Evolutionary conservation across 2,797 vertebrate species (phyloP).

Genomic region (Corythornis leucogaster): DNA sequence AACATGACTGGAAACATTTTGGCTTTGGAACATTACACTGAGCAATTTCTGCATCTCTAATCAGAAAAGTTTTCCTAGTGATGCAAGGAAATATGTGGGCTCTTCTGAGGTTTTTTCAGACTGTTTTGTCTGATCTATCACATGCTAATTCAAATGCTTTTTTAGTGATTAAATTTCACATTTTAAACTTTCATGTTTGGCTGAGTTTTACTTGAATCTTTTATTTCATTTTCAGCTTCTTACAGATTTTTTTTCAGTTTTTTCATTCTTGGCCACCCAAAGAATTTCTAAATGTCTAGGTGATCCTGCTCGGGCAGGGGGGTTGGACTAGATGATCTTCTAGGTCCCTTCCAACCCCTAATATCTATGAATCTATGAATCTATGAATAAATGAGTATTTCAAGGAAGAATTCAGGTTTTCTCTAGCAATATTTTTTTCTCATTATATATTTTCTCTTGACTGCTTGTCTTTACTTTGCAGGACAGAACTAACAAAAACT

Average conservation of each 20-base stretch:
- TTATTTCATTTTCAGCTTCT: background rate
- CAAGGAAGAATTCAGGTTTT: background rate
- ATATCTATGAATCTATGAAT: too few species aligned
- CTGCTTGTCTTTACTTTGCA: constrained; percentile 69
- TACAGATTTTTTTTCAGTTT: background rate
- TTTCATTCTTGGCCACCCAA: background rate
- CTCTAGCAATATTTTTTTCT: background rate
- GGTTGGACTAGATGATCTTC: too few species aligned
- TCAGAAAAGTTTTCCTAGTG: background rate
- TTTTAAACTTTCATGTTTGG: background rate
- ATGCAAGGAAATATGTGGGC: background rate
- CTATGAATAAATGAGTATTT: background rate
- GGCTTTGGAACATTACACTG: background rate
- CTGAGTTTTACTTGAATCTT: background rate
- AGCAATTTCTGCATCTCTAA: background rate
- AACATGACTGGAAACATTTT: background rate
- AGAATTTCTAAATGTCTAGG: background rate
- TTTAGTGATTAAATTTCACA: background rate
- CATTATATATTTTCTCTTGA: background rate
- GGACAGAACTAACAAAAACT: constrained; percentile 88
- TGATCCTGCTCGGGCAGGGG: too few species aligned
- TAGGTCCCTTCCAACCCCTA: too few species aligned
- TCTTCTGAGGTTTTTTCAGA: background rate
- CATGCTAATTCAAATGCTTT: background rate
- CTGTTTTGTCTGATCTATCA: background rate